These are phyloP conservation scores for Sarcophaga rosellei DNA, from an alignment of 2,888 invertebrate species.

Conservation along the genomic window DNA sequence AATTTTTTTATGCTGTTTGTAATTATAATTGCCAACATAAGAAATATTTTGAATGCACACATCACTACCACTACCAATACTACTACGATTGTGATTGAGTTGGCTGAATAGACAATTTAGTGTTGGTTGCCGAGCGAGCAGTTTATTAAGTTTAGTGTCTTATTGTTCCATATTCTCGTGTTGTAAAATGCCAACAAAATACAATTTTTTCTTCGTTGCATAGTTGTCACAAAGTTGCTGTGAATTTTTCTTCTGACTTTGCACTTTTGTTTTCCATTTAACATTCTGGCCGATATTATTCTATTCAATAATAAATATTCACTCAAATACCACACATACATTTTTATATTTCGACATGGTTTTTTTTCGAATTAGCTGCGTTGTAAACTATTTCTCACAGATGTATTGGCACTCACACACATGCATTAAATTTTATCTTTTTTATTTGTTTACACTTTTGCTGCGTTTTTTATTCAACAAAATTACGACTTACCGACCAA, in stretches of 20 bases:
- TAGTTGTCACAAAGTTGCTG: slow-evolving; percentile 32
- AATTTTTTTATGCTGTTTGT: background rate
- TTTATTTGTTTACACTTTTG: background rate
- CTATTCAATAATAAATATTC: too few relatives aligned
- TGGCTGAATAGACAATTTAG: background rate
- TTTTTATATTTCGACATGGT: too few relatives aligned
- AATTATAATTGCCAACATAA: background rate
- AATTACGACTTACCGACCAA: slow-evolving; percentile 43
- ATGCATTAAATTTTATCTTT: background rate
- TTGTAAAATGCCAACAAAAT: slow-evolving; percentile 37
- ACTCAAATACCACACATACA: too few relatives aligned
- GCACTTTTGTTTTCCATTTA: background rate
- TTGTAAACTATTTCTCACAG: slow-evolving; percentile 44
- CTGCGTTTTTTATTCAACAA: background rate
- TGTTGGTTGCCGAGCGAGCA: too few relatives aligned
- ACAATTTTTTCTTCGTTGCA: slow-evolving; percentile 4
- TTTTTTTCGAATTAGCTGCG: too few relatives aligned
- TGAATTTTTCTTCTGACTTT: slow-evolving; percentile 8
- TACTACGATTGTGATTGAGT: background rate
- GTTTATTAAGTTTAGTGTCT: slow-evolving; percentile 33
- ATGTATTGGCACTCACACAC: slow-evolving; percentile 24
- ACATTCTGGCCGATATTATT: too few relatives aligned
- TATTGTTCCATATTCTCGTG: slow-evolving; percentile 35
- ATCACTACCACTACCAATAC: background rate
- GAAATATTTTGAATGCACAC: background rate